Base-by-base conservation (phyloP, 2,797 vertebrate genomes). In the Pangasius djambal region DNA sequence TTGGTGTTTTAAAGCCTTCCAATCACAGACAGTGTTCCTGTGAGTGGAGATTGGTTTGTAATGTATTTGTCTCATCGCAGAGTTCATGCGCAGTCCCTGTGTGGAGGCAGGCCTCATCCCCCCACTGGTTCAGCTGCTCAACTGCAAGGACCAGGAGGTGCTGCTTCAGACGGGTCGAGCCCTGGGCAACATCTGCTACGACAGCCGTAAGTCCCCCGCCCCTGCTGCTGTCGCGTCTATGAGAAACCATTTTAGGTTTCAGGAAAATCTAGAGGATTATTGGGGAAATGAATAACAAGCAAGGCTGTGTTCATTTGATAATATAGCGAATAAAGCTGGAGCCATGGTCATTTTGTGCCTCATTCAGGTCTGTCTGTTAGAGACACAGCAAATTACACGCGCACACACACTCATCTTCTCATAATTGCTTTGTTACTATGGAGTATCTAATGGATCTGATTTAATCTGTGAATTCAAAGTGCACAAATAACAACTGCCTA, bases 151-250 rank as follows among this genome's bases (percentile, higher is more conserved):
- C 94, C 98, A 99, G 94, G 98, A 99, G 94, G 96, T 99, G 52
- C 94, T 99, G 91, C 97, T 99, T 91, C 98, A 99, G 95, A 99
- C 98, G 0, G 98, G 98, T 94, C 97, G 98, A 84, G 98, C 98
- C 81, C 96, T 99, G 87, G 98, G 98, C 92, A 99, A 99, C 97
- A 98, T 99, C 96, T 99, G 98, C 93, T 99, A 99, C 22, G 98
- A 99, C 93, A 99, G 98, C 97, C 98, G 98, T 99, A 97, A 99
- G 98, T 99, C 93, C 86, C 34, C 48, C 37, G 74, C 37, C 65
- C 52, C 70, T 75, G 40, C 75, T 31, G 48, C 74, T 63, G 78
- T 20, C 55, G 34, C 16, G 7, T 85, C 16, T n/a, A 15, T 37
- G 37, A 3, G 28, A 37, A 83, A 88, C 55, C 70, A 75, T 89